Conservation (phyloP, 2,113 vertebrate genomes). For the Varanus komodoensis region DNA sequence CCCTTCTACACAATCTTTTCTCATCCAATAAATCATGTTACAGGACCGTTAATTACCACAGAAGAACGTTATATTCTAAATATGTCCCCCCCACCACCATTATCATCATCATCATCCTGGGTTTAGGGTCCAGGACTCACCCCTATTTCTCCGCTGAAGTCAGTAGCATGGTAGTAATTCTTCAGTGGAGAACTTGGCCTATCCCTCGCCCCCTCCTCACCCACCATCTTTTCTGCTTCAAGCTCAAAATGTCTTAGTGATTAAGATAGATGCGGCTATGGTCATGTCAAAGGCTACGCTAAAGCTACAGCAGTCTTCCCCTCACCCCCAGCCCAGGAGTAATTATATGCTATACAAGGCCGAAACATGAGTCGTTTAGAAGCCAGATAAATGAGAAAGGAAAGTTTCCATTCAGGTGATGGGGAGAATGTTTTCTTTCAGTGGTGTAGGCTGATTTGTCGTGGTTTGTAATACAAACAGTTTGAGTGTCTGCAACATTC, state of each 20-base stretch:
- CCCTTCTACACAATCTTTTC: not conserved
- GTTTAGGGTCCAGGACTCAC: not conserved
- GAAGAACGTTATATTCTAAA: not conserved
- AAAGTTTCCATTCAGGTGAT: conserved; percentile 41
- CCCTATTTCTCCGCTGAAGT: not conserved
- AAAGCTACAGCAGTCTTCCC: conserved; percentile 33
- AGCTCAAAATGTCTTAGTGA: not conserved
- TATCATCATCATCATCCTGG: too few relatives aligned
- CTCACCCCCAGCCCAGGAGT: not conserved
- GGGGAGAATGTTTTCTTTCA: conserved; percentile 58
- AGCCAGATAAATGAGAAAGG: conserved; percentile 8
- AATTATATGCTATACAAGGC: conserved; percentile 16
- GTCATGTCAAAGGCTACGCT: conserved; percentile 18
- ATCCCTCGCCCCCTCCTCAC: not conserved
- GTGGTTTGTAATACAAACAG: conserved; percentile 54
- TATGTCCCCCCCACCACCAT: not conserved
- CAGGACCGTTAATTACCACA: not conserved
- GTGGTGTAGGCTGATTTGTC: conserved; percentile 56
- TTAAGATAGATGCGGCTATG: not conserved
- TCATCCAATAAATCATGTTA: conserved; percentile 7
- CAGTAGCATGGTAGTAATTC: conserved; percentile 17
- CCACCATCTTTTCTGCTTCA: not conserved
- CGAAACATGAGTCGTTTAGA: conserved; percentile 41
- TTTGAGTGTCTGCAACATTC: conserved; percentile 53
- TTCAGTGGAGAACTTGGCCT: not conserved